Base-by-base conservation (phyloP, 1,140 invertebrate genomes). In the Tetramorium alpestre region DNA sequence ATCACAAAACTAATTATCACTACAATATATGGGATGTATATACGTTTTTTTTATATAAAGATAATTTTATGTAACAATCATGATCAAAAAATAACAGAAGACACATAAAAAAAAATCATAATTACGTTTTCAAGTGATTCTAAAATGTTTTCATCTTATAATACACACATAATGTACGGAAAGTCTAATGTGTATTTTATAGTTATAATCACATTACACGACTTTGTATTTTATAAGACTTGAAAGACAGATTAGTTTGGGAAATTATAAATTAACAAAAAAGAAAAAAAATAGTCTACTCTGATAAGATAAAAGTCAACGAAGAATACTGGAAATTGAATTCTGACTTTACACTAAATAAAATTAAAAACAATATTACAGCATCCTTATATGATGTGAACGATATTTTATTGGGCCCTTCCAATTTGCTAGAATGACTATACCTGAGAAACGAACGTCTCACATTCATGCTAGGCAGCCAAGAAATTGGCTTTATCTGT, bases 291-390 rank as follows among this genome's bases (percentile, higher is more conserved):
- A 22, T 22, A 33, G 16, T 80, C 44, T 72, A 85, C 38, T 73
- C 44, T 85, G n/a, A n/a, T 28, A 44, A n/a, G 16, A 38, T 62
- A 85, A 38, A 22, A 73, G 44, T 75, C n/a, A 62, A 72, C 51
- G 49, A 85, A 58, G 28, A 84, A 41, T 67, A 89, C 85, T 90
- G 88, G 85, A 90, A 90, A 84, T 84, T 87, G 41, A 78, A 89
- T 65, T 89, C 85, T 90, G 88, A 70, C 88, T 89, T 89, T 54
- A 84, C 44, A 76, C 18, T 78, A 87, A 69, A 75, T 56, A 73
- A 84, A 60, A 81, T 54, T 67, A 84, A 58, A 70, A 69, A 84
- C 38, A 64, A 86, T 47, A 67, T 60, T 73, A 73, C 41, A 70
- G 67, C 80, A 87, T 64, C 28, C 49, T 70, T 82, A 25, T 16